A percentile compares a stretch with the other conserved stretches of the same genome.
Evolutionary conservation across 2,797 vertebrate species (phyloP).

Genomic region (Lutjanus campechanus): DNA sequence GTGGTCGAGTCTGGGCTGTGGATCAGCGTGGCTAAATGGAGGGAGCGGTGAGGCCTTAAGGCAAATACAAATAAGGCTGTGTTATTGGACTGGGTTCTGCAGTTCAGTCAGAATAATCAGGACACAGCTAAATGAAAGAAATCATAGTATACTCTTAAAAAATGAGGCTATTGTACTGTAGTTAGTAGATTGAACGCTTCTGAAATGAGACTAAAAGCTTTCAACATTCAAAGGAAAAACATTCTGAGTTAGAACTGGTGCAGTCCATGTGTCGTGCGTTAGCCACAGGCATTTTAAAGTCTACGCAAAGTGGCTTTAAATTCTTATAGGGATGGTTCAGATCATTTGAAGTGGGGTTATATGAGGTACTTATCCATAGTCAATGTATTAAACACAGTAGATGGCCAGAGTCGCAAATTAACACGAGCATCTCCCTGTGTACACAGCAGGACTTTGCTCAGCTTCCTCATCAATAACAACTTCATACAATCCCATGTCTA

Average conservation of each 20-base stretch:
- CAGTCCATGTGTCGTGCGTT: neutral
- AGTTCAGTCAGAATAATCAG: neutral
- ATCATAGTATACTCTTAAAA: neutral
- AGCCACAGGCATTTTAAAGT: neutral
- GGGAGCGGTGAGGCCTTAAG: conserved; percentile 54
- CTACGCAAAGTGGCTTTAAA: neutral
- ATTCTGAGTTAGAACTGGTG: no score
- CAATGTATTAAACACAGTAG: no score
- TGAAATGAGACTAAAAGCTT: neutral
- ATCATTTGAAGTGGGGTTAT: no score
- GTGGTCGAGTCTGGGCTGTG: conserved; percentile 73
- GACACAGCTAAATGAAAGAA: neutral
- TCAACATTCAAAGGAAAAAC: no score
- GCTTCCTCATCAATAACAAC: no score
- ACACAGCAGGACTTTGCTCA: no score
- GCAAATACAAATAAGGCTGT: neutral
- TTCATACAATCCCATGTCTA: no score
- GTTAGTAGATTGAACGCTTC: neutral
- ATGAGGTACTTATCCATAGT: no score
- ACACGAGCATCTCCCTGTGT: no score
- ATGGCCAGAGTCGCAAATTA: no score
- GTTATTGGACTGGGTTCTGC: neutral
- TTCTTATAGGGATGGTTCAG: no score
- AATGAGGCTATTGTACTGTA: neutral
- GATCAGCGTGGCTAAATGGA: conserved; percentile 74